Base-by-base conservation (phyloP, 2,797 vertebrate species). In the Etheostoma nigrum region DNA sequence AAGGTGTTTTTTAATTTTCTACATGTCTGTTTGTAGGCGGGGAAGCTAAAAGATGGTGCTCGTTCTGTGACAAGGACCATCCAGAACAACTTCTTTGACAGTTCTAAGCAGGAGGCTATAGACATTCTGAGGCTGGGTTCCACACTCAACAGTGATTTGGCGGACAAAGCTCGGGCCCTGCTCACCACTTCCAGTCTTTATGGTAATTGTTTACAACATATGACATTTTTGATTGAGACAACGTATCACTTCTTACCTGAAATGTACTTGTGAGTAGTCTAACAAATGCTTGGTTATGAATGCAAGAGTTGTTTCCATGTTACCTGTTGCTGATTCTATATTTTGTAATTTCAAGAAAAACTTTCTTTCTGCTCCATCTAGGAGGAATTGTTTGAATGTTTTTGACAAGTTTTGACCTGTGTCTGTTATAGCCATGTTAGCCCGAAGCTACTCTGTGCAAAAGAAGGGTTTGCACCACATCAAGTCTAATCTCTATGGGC, bases 81-180 rank as follows among this genome's bases (percentile, higher is more conserved):
- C 93, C 98, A 99, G 92, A 99, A 98, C 95, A 99, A 99, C 94
- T 99, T 99, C 95, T 99, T 99, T 82, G 98, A 99, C 95, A 99
- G 95, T 84, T 99, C 98, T 44, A 99, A 99, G 92, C 98, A 99
- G 93, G 98, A 99, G 88, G 98, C 98, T 61, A 99, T 99, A 83
- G 98, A 99, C 89, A 95, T 99, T 88, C 93, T 99, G 87, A 95
- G 99, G 23, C 95, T 99, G 93, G 98, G 98, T 86, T 99, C 98
- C 89, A 99, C 98, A 23, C 95, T 99, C 72, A 99, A 99, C 95
- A 99, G 97, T 89, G 97, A 99, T 86, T 94, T 99, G 94, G 97
- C 98, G 40, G 98, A 99, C 95, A 99, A 99, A 95, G 98, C 98
- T 73, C 96, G 98, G 78, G 98, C 98, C 55, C 95, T 99, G 81